Conservation (phyloP, 2,888 invertebrate species). For the Apotomis turbidana region DNA sequence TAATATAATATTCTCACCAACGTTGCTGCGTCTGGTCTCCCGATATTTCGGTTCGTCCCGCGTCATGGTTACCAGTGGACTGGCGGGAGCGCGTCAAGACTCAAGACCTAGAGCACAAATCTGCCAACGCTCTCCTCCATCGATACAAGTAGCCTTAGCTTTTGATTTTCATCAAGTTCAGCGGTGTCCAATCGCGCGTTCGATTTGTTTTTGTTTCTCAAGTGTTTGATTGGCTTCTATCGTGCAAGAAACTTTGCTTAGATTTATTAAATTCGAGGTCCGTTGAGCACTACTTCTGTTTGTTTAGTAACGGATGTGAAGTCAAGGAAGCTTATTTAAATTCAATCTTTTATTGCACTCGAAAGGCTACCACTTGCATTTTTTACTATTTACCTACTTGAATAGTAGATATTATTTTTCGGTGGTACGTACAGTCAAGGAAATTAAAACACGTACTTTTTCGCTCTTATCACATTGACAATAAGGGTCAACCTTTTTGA, state of each 20-base stretch:
- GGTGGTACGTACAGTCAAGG: background rate
- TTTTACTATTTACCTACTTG: background rate
- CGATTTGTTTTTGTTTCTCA: constrained; percentile 34
- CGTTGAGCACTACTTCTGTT: constrained; percentile 14
- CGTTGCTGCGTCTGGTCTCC: constrained; percentile 36
- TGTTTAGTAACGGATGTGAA: constrained; percentile 8
- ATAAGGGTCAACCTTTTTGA: too few relatives aligned
- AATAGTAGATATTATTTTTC: background rate
- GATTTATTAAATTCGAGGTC: constrained; percentile 22
- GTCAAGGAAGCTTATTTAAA: constrained; percentile 31
- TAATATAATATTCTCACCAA: constrained; percentile 35
- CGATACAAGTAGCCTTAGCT: constrained; percentile 27
- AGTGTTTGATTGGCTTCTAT: constrained; percentile 29
- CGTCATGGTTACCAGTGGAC: constrained; percentile 41
- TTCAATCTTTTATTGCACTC: constrained; percentile 11
- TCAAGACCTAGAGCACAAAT: constrained; percentile 42
- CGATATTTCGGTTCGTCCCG: constrained; percentile 42
- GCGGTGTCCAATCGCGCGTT: constrained; percentile 31
- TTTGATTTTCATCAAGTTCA: constrained; percentile 42
- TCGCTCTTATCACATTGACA: too few relatives aligned
- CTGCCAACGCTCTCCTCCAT: constrained; percentile 42
- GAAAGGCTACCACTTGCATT: background rate
- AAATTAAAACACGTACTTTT: background rate
- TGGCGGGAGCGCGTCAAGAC: constrained; percentile 37
- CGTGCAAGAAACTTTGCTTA: constrained; percentile 10